phyloP scores from a whole-genome alignment of 2,797 vertebrate species.

The Chromis chromis region DNA sequence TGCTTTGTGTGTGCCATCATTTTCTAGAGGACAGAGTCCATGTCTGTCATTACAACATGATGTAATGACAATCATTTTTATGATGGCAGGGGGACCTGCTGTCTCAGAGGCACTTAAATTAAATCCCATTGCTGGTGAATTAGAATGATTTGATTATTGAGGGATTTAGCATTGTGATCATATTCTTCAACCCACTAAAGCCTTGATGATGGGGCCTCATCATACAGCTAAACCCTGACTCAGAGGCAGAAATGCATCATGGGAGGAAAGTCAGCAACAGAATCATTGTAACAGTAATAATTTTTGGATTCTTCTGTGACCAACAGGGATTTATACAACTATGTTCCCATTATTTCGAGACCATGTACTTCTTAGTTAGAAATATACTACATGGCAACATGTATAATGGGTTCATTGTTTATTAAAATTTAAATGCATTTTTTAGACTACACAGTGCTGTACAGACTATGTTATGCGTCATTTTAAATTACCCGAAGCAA shows the following conservation, averaged over 20 bases:
- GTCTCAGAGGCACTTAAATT: constrained; percentile 36
- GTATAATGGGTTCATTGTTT: no score
- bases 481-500: no score
- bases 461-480: no score
- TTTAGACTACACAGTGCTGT: no score
- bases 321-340: neutral
- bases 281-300: constrained; percentile 8
- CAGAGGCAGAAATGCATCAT: neutral
- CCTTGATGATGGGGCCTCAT: constrained; percentile 8
- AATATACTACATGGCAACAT: no score
- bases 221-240: constrained; percentile 11
- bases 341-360: neutral
- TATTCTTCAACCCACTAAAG: constrained; percentile 11
- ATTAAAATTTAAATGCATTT: no score
- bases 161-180: constrained; percentile 14
- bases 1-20: neutral
- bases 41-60: constrained; percentile 15
- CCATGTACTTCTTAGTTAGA: neutral
- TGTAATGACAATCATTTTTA: constrained; percentile 24
- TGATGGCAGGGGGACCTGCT: constrained; percentile 6
- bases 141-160: constrained; percentile 39
- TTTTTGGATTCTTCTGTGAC: neutral
- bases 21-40: constrained; percentile 7
- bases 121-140: constrained; percentile 17
- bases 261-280: constrained; percentile 7